Conservation (phyloP, 2,113 vertebrate genomes). For the Tragelaphus buxtoni region DNA sequence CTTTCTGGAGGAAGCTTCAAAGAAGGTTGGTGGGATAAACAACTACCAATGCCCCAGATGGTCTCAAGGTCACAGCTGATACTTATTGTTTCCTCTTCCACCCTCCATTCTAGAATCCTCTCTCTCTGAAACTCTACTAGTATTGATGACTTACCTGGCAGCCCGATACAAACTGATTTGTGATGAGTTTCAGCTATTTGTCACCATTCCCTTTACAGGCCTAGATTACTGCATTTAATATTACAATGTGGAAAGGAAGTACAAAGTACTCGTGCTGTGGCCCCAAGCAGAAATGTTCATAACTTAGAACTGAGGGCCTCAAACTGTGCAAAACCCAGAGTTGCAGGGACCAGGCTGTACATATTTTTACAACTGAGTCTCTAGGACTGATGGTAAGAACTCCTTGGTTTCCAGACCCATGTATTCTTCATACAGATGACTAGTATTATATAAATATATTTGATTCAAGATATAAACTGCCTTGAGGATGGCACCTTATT, state of each 20-base stretch:
- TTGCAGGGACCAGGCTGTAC: background rate
- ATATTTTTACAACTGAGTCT: background rate
- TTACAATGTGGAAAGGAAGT: background rate
- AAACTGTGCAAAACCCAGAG: background rate
- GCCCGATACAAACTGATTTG: background rate
- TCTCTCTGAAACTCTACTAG: background rate
- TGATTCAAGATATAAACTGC: background rate
- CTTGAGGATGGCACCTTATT: background rate
- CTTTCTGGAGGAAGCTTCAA: background rate
- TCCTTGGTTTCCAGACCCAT: background rate
- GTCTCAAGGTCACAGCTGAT: background rate
- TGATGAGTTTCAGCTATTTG: background rate
- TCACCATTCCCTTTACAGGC: background rate
- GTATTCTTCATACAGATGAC: background rate
- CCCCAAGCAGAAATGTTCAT: background rate
- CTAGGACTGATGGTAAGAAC: background rate
- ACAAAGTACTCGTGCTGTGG: background rate
- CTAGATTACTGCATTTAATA: background rate
- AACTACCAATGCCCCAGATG: background rate
- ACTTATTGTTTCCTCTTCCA: background rate
- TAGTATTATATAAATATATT: background rate
- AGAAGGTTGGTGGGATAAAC: background rate
- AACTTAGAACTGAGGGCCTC: background rate
- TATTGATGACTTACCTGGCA: background rate
- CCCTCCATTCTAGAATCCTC: background rate